Evolutionary conservation across 92 coral and sea anemone genomes (phyloP).

Genomic region (Palythoa grandiflora): DNA sequence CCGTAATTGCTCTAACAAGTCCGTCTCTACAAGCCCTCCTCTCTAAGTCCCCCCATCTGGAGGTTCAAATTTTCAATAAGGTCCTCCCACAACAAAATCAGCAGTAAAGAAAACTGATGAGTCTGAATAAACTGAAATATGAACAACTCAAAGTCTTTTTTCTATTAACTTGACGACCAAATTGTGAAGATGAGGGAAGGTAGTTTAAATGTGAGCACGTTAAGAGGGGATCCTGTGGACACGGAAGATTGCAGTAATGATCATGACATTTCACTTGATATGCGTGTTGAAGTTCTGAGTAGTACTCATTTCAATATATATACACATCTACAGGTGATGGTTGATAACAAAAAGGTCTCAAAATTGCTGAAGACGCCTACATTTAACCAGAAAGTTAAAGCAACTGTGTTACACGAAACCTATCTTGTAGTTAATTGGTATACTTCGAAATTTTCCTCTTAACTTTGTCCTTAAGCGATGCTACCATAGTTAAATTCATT

Average conservation of each 20-base stretch:
- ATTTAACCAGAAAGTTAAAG: conserved; percentile 40
- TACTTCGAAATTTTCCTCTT: not conserved
- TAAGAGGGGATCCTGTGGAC: conserved; percentile 43
- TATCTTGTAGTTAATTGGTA: conserved; percentile 52
- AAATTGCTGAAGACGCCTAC: conserved; percentile 28
- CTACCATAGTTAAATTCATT: not conserved
- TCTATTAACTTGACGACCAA: conserved; percentile 17
- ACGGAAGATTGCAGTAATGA: conserved; percentile 2
- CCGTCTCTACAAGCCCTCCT: too few relatives aligned
- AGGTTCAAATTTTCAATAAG: too few relatives aligned
- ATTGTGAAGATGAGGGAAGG: conserved; percentile 37
- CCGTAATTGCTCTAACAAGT: too few relatives aligned
- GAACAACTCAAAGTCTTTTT: too few relatives aligned
- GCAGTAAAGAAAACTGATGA: too few relatives aligned
- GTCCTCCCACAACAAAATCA: too few relatives aligned
- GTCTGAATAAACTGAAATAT: too few relatives aligned
- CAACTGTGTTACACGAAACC: conserved; percentile 63
- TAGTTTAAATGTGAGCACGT: conserved; percentile 42
- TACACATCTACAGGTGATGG: conserved; percentile 48
- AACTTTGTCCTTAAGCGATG: not conserved
- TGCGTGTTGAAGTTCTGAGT: conserved; percentile 30
- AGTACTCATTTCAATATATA: conserved; percentile 54
- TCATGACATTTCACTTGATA: not conserved
- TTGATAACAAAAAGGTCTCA: conserved; percentile 38
- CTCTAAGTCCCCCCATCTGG: too few relatives aligned